Evolutionary conservation across 2,797 vertebrate genomes (phyloP).

Genomic region (Cirrhinus mrigala): DNA sequence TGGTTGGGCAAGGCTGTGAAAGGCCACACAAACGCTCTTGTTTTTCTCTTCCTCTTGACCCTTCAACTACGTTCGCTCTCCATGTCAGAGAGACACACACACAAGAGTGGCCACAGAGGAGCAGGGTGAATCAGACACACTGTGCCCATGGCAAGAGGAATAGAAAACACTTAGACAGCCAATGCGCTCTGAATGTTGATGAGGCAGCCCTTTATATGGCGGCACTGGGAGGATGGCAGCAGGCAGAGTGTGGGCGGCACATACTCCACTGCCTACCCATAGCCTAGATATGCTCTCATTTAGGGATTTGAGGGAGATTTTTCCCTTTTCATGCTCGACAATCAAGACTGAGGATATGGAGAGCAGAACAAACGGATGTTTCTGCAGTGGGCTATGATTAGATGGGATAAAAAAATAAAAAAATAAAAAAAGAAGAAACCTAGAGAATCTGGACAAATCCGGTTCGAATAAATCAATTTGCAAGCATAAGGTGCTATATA

Average conservation of each 20-base stretch:
- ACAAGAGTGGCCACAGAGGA: slow-evolving; percentile 39
- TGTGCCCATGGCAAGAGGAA: slow-evolving; percentile 65
- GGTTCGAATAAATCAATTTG: slow-evolving; percentile 4
- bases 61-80: slow-evolving; percentile 36
- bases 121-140: slow-evolving; percentile 68
- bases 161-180: slow-evolving; percentile 67
- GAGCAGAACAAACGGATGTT: slow-evolving; percentile 1
- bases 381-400: slow-evolving; percentile 21
- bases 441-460: slow-evolving; percentile 7
- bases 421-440: not conserved
- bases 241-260: slow-evolving; percentile 75
- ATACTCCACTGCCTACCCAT: slow-evolving; percentile 68
- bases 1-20: slow-evolving; percentile 73
- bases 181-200: slow-evolving; percentile 77
- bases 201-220: slow-evolving; percentile 70
- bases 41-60: slow-evolving; percentile 58
- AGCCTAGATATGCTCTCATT: slow-evolving; percentile 69
- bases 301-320: slow-evolving; percentile 69
- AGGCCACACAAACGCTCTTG: slow-evolving; percentile 79
- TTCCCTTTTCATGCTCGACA: slow-evolving; percentile 25
- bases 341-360: slow-evolving; percentile 27
- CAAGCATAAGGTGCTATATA: not conserved
- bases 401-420: not conserved
- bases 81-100: slow-evolving; percentile 56
- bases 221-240: slow-evolving; percentile 68